These are phyloP conservation scores for Acanthurus leucopareius DNA, from an alignment of 2,797 vertebrate species.

Conservation along the genomic window DNA sequence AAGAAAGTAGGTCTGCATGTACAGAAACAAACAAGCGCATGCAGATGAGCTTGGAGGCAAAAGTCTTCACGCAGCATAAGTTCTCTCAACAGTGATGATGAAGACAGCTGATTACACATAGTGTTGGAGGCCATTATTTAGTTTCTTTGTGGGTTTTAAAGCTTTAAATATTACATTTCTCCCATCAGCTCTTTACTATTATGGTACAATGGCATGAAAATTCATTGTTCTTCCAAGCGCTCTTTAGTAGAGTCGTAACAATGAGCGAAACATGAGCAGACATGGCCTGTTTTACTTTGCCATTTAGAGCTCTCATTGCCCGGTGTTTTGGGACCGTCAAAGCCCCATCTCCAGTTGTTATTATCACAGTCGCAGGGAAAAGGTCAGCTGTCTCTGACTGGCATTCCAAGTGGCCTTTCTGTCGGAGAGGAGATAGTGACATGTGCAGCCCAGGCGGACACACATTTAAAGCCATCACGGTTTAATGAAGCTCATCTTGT, in stretches of 20 bases:
- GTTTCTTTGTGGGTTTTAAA: constrained; percentile 25
- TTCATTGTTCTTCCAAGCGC: constrained; percentile 39
- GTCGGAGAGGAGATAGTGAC: constrained; percentile 73
- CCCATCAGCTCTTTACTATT: constrained; percentile 28
- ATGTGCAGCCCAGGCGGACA: constrained; percentile 56
- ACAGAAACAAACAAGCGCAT: constrained; percentile 50
- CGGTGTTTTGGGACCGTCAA: constrained; percentile 56
- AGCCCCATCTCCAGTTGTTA: constrained; percentile 72
- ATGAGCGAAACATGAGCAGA: constrained; percentile 67
- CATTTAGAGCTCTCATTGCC: constrained; percentile 66
- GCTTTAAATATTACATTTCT: constrained; percentile 49
- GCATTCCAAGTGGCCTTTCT: constrained; percentile 79
- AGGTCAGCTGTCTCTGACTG: constrained; percentile 83
- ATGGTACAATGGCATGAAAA: constrained; percentile 28
- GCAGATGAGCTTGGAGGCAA: constrained; percentile 53
- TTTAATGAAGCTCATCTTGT: constrained; percentile 74
- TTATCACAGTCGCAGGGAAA: constrained; percentile 77
- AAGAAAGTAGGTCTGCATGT: constrained; percentile 52
- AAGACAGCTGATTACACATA: constrained; percentile 43
- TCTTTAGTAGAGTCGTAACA: constrained; percentile 61
- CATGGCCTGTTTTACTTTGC: constrained; percentile 55
- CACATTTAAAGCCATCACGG: constrained; percentile 65
- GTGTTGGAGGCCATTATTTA: constrained; percentile 17
- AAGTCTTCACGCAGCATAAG: constrained; percentile 49
- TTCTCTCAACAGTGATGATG: constrained; percentile 41